Evolutionary conservation across 2,888 invertebrate species (phyloP), one percentile per base, ranked within the genome.

Genomic region (Acleris cristana): DNA sequence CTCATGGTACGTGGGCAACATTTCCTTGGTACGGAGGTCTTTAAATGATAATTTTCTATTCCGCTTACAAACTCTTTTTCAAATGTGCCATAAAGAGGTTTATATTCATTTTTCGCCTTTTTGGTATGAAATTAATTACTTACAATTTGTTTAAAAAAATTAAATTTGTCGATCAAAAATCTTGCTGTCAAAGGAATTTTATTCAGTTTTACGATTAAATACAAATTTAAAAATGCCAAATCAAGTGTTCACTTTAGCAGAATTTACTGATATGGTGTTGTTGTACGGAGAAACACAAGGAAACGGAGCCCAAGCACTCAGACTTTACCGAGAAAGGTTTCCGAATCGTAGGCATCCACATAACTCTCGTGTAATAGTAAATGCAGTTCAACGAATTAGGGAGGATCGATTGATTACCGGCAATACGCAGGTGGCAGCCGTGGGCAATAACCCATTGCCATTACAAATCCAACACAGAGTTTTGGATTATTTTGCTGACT

Each of bases 271-370:
- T 23, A 23, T 23, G 23, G 23, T 23, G 23, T 23, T 23, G 23
- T 21, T 57, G 26, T 57, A 57, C 57, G 57, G 26, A 26, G 48
- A 57, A 48, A 48, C 48, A 57, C 23, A 23, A 45, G 45, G 48
- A 44, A 45, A 57, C 23, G 23, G 26, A 57, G 48, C 57, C 57
- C 44, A 23, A 21, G 45, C 56, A 44, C 44, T 57, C 16, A 57
- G 48, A 48, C 45, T 57, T 57, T 57, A 45, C n/a, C 57, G 45
- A 23, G 23, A 23, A 23, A 2, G 23, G 56, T 44, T 56, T 56
- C 56, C 44, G 40, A 56, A 56, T 56, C 57, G 57, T 57, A 45
- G 57, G 26, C 45, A 26, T 26, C 48, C 57, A 48, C 57, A 57
- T n/a, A 57, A 57, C 23, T 48, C 45, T 48, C 57, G 48, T 45